Evolutionary conservation across 2,888 invertebrate genomes (phyloP).

Genomic region (Melanostoma mellinum): DNA sequence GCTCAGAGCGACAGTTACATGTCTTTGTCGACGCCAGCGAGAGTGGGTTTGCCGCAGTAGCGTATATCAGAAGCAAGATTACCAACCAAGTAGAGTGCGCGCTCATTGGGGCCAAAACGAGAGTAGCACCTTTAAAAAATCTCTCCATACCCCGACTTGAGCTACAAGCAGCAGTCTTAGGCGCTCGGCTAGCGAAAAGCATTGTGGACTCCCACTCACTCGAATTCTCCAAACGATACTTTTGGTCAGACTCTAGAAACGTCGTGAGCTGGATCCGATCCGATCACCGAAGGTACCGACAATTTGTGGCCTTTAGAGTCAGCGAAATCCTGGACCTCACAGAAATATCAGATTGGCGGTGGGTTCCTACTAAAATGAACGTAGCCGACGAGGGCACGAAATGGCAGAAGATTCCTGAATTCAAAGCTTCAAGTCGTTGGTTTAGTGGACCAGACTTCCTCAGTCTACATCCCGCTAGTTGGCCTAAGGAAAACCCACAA

Average conservation of each 20-base stretch:
- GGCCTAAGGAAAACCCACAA: too few relatives aligned
- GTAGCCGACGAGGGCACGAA: too few relatives aligned
- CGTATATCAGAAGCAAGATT: background rate
- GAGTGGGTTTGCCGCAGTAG: conserved; percentile 4
- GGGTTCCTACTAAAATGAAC: too few relatives aligned
- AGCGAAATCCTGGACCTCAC: too few relatives aligned
- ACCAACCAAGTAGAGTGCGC: background rate
- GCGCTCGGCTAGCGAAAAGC: background rate
- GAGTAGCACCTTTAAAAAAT: background rate
- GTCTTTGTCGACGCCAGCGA: conserved; percentile 5
- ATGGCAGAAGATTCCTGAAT: too few relatives aligned
- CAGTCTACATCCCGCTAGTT: too few relatives aligned
- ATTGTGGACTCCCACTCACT: background rate
- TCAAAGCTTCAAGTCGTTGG: too few relatives aligned
- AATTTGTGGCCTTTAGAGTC: too few relatives aligned
- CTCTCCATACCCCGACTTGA: background rate
- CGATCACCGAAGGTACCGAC: too few relatives aligned
- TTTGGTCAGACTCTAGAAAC: conserved; percentile 74
- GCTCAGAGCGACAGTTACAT: background rate
- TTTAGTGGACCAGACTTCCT: too few relatives aligned
- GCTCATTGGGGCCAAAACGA: conserved; percentile 10
- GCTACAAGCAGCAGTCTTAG: background rate
- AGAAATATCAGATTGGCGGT: too few relatives aligned
- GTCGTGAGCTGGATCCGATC: conserved; percentile 71
- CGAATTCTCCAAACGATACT: background rate